Base-by-base conservation (phyloP, 92 coral and sea anemone species). In the Zoanthus gigantus region DNA sequence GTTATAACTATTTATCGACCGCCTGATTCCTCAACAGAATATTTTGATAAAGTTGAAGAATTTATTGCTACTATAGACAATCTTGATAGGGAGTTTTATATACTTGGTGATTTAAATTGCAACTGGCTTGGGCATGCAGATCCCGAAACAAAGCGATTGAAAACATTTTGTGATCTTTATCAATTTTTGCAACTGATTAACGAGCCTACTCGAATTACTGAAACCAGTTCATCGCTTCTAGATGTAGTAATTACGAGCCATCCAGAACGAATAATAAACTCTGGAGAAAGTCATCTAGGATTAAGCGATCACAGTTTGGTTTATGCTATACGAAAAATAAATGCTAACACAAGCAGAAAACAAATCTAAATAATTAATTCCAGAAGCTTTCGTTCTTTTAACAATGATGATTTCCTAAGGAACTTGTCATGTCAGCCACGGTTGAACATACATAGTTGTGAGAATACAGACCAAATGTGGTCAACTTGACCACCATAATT, bases 1-100 rank as follows among this genome's bases (percentile, higher is more conserved):
- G 23, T 23, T 23, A 60, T 74, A n/a, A 67, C 83, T 52, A 58
- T 79, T 72, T 90, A 90, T 30, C 76, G 90, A 18, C 85, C 93
- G 23, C 90, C 93, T 48, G 76, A 73, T 12, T 79, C 75, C 72
- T 17, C 31, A 17, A 28, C 34, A 68, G 74, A 68, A 3, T 17
- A 68, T 28, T 68, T 68, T 68, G 31, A 68, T 68, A 17, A 17
- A 68, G 32, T 68, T 68, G 74, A 71, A 32, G 47, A 29, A 29
- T 28, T 71, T 71, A 71, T 71, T 29, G 47, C 47, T 2, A 71
- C 6, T 13, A 28, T 71, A 6, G 46, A 71, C 32, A 31, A 7
- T 28, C 14, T 29, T 4, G 76, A 32, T 13, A 5, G 34, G 17
- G 76, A 71, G 0, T 29, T 32, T 32, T 32, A 71, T 48, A 7